These are phyloP conservation scores for Euura lappo DNA, from an alignment of 1,140 invertebrate genomes.

Conservation along the genomic window DNA sequence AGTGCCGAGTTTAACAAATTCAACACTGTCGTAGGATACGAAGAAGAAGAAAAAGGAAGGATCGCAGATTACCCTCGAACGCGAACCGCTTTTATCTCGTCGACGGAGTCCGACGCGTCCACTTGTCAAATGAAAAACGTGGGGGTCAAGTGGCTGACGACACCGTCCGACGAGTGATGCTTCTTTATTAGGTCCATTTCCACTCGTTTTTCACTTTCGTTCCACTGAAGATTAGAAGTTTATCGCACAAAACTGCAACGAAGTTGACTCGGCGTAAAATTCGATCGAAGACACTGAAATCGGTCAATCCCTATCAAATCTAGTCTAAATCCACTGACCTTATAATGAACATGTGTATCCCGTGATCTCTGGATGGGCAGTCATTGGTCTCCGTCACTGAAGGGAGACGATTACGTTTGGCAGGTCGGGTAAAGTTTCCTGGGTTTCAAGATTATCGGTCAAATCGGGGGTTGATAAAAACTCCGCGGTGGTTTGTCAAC, in stretches of 20 bases:
- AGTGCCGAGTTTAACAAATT: neutral
- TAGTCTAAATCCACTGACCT: slow-evolving; percentile 39
- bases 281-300: too few relatives aligned
- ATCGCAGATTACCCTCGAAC: neutral
- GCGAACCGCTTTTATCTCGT: neutral
- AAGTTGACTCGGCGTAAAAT: too few relatives aligned
- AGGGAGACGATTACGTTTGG: slow-evolving; percentile 31
- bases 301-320: too few relatives aligned
- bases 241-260: too few relatives aligned
- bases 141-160: neutral
- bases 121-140: neutral
- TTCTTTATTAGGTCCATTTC: neutral
- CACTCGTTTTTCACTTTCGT: too few relatives aligned
- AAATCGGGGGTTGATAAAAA: neutral
- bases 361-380: slow-evolving; percentile 57
- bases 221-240: too few relatives aligned
- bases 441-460: neutral
- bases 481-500: slow-evolving; percentile 13
- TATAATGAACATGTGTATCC: slow-evolving; percentile 60
- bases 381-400: slow-evolving; percentile 46
- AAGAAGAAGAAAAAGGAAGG: slow-evolving; percentile 5
- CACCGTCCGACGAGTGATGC: neutral
- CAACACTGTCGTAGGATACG: neutral
- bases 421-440: slow-evolving; percentile 24
- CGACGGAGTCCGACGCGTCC: neutral